These are phyloP conservation scores for Thalassophryne amazonica DNA, from an alignment of 2,797 vertebrate genomes.

Conservation along the genomic window DNA sequence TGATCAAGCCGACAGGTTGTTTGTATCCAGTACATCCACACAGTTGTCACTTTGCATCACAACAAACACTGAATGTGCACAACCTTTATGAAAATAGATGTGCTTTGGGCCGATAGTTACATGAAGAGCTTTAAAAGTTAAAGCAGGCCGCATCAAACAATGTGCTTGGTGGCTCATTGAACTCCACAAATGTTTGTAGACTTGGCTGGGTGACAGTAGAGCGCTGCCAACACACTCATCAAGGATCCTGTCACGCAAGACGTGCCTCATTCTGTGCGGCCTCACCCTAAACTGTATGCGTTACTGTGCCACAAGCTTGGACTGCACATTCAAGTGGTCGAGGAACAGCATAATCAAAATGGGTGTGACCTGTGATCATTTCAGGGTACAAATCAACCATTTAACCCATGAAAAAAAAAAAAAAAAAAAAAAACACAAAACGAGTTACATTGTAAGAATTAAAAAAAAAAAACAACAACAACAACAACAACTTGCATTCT, in stretches of 20 bases:
- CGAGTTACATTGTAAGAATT: no score
- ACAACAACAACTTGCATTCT: no score
- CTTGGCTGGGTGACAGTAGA: not conserved
- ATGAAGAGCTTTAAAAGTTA: not conserved
- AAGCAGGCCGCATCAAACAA: not conserved
- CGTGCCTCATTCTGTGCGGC: not conserved
- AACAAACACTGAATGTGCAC: conserved; percentile 11
- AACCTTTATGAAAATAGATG: not conserved
- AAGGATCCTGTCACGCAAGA: not conserved
- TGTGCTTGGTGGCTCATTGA: not conserved
- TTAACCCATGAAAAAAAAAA: no score
- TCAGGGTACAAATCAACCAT: not conserved
- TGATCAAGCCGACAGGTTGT: no score
- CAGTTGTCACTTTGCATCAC: not conserved
- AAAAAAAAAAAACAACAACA: no score
- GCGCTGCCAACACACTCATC: not conserved
- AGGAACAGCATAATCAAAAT: not conserved
- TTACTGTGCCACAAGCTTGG: not conserved
- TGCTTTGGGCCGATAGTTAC: not conserved
- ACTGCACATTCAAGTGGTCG: not conserved
- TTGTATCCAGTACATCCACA: no score
- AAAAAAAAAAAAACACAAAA: no score
- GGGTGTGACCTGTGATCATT: no score
- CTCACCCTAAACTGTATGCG: conserved; percentile 7
- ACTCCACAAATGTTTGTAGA: not conserved